These are phyloP conservation scores for Chinchilla lanigera DNA, from an alignment of 2,113 vertebrate species.

Conservation along the genomic window DNA sequence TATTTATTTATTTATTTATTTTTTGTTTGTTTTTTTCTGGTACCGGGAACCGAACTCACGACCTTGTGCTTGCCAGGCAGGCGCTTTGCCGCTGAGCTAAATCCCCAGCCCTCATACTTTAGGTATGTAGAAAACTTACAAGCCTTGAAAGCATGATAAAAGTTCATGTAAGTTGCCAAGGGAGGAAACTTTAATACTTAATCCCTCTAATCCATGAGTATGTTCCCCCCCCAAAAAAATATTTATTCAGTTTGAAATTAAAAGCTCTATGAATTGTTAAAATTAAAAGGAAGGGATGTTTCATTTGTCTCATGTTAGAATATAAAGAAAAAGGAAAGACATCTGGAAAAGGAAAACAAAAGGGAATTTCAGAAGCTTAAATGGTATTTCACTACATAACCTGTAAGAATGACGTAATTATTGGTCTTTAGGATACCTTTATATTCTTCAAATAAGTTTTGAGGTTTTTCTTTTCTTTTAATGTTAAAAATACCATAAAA, in stretches of 20 bases:
- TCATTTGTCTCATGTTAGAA: conserved; percentile 38
- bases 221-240: neutral
- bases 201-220: neutral
- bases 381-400: neutral
- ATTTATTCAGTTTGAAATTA: conserved; percentile 45
- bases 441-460: neutral
- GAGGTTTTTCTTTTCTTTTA: conserved; percentile 11
- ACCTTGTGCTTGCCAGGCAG: no score
- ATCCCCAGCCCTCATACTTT: no score
- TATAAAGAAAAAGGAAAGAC: conserved; percentile 43
- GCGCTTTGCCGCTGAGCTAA: no score
- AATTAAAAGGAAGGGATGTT: conserved; percentile 34
- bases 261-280: conserved; percentile 43
- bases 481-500: conserved; percentile 17
- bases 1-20: no score
- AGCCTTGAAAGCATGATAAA: conserved; percentile 16
- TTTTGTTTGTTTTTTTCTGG: no score
- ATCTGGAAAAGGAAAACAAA: neutral
- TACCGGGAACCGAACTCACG: no score
- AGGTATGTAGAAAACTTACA: neutral
- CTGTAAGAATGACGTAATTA: conserved; percentile 9
- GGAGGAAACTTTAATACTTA: neutral
- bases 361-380: conserved; percentile 8
- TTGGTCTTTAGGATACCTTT: neutral
- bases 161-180: neutral